Evolutionary conservation across 2,888 invertebrate genomes (phyloP).

Genomic region (Callyntrura guangdongensis): DNA sequence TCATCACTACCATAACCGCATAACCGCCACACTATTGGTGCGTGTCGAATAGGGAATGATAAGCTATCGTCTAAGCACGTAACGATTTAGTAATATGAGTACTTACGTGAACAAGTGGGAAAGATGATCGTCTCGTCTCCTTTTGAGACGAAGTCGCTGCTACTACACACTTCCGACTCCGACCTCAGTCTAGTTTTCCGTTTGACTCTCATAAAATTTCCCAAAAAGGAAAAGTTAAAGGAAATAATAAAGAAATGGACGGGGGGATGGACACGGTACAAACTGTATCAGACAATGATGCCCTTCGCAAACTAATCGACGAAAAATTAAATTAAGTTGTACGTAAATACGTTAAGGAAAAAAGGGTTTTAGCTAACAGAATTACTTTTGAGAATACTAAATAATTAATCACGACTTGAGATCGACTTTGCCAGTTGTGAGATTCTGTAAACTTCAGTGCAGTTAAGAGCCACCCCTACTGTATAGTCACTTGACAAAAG

Average conservation of each 20-base stretch:
- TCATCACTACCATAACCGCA: neutral
- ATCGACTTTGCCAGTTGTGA: slow-evolving; percentile 27
- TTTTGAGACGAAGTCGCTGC: slow-evolving; percentile 54
- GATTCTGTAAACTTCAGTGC: slow-evolving; percentile 10
- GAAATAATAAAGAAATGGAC: neutral
- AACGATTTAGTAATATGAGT: neutral
- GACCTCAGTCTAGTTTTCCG: slow-evolving; percentile 65
- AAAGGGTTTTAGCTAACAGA: slow-evolving; percentile 23
- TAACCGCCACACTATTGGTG: neutral
- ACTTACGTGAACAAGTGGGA: slow-evolving; percentile 71
- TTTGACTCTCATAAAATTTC: slow-evolving; percentile 75
- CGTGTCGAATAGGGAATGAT: neutral
- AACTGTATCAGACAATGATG: neutral
- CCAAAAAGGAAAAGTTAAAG: slow-evolving; percentile 5
- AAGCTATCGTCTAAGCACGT: too few relatives aligned
- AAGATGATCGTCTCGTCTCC: slow-evolving; percentile 59
- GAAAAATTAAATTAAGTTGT: neutral
- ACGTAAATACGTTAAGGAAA: neutral
- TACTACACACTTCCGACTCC: slow-evolving; percentile 65
- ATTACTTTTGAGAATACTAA: slow-evolving; percentile 47
- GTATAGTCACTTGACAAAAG: neutral
- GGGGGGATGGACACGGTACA: neutral
- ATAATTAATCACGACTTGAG: slow-evolving; percentile 13
- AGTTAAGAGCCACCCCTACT: neutral
- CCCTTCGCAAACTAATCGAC: neutral